These are phyloP conservation scores for Tauraco hartlaubi DNA, from an alignment of 2,797 vertebrate species.

Conservation along the genomic window DNA sequence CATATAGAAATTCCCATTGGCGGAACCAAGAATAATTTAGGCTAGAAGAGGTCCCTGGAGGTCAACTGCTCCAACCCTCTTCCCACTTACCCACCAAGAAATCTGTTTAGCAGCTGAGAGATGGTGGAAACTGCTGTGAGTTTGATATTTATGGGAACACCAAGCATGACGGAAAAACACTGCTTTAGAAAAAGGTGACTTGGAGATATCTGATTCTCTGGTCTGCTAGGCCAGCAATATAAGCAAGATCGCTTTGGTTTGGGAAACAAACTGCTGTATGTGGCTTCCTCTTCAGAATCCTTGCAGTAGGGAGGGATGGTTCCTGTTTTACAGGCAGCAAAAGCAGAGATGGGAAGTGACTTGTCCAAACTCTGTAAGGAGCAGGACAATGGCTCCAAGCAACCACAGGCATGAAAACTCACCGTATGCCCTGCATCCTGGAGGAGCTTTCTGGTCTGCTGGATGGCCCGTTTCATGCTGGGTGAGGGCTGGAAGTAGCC, in stretches of 20 bases:
- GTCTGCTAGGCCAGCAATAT: not conserved
- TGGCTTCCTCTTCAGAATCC: not conserved
- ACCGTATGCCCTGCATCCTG: conserved; percentile 86
- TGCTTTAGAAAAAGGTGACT: not conserved
- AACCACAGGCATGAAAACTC: not conserved
- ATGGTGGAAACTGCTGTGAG: not conserved
- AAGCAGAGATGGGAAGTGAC: not conserved
- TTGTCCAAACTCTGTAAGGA: not conserved
- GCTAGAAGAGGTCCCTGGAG: not conserved
- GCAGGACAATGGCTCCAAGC: not conserved
- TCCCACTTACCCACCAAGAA: not conserved
- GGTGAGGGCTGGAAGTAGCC: conserved; percentile 76
- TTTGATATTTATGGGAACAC: not conserved
- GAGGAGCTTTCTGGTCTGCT: conserved; percentile 82
- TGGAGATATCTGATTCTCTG: not conserved
- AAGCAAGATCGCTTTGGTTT: not conserved
- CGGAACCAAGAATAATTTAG: not conserved
- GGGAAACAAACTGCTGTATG: not conserved
- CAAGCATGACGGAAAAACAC: not conserved
- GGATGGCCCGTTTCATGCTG: conserved; percentile 79
- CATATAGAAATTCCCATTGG: not conserved
- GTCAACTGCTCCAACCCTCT: not conserved
- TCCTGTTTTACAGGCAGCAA: rapidly evolving
- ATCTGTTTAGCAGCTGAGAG: not conserved
- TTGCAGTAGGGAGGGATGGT: not conserved